phyloP scores from a whole-genome alignment of 2,113 vertebrate genomes.

The Gambusia affinis region DNA sequence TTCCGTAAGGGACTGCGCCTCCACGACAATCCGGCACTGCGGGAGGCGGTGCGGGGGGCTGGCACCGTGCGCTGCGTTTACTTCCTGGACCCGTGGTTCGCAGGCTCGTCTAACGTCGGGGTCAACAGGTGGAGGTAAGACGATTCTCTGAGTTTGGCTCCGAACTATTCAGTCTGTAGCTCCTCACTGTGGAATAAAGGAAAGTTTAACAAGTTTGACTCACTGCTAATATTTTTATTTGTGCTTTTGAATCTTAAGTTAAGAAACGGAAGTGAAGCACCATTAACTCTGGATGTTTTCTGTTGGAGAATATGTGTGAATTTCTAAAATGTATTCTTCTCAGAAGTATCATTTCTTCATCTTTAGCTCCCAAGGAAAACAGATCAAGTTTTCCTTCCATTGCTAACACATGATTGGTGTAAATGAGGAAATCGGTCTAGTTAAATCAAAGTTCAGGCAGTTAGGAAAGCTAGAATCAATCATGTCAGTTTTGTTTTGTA shows the following conservation, averaged over 20 bases:
- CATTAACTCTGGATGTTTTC: not conserved
- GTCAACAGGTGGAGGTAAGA: slow-evolving; percentile 83
- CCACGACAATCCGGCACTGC: slow-evolving; percentile 81
- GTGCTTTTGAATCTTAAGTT: not conserved
- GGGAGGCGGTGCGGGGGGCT: slow-evolving; percentile 76
- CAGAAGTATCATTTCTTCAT: not conserved
- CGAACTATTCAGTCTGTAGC: not conserved
- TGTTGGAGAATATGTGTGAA: not conserved
- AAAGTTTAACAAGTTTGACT: not conserved
- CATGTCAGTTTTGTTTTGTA: too few species aligned
- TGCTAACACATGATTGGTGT: too few species aligned
- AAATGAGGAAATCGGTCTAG: too few species aligned
- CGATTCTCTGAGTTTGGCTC: not conserved
- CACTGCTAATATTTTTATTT: not conserved
- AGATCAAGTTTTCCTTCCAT: not conserved
- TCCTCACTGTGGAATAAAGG: not conserved
- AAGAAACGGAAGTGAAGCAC: not conserved
- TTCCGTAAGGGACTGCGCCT: slow-evolving; percentile 84
- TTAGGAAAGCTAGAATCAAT: too few species aligned
- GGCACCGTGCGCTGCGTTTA: slow-evolving; percentile 81
- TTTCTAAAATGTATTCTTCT: not conserved
- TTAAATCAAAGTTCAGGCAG: too few species aligned
- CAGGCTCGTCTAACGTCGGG: slow-evolving; percentile 82
- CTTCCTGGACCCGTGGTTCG: slow-evolving; percentile 84
- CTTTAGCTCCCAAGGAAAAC: not conserved